Evolutionary conservation across 2,888 invertebrate species (phyloP), one percentile per base, ranked within the genome.

Genomic region (Lutraria lutraria): DNA sequence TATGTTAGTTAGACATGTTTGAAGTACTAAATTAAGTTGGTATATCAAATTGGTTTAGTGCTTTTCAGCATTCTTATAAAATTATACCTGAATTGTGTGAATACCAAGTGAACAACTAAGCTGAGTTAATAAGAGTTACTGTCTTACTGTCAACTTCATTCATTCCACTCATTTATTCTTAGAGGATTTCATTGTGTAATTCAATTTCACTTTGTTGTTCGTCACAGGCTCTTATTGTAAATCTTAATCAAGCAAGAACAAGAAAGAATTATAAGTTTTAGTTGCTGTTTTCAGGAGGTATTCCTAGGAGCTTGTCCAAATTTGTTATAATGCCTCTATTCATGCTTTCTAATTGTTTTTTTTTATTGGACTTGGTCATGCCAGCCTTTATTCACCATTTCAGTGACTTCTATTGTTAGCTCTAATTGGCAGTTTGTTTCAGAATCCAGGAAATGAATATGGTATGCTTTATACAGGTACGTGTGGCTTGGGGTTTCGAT

Each of bases 121-220:
- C 43, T 43, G 43, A 43, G 8, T 43, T 4, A 43, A 43, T 4
- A 43, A 43, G 43, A 8, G 8, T 43, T 43, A 2, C 8, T 43
- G 43, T 43, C 56, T 56, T 12, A 63, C 8, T 2, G 43, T 63
- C 63, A 63, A n/a, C 63, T 63, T 63, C 63, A n/a, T n/a, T 63
- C n/a, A 10, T 63, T 63, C n/a, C 63, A 19, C n/a, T 63, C 63
- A 2, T 3, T 19, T 63, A n/a, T n/a, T 63, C 63, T 63, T 21
- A 1, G n/a, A 63, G n/a, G 21, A 63, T n/a, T 63, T n/a, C 63
- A n/a, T 63, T 63, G 63, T 63, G n/a, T n/a, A n/a, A n/a, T 63
- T 63, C 63, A 63, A 63, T 63, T 63, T 63, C 63, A 63, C 63
- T 63, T 63, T 63, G 63, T 63, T 63, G 63, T n/a, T 43, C n/a